Conservation (phyloP, 2,888 invertebrate species). For the Keiferia lycopersicella region DNA sequence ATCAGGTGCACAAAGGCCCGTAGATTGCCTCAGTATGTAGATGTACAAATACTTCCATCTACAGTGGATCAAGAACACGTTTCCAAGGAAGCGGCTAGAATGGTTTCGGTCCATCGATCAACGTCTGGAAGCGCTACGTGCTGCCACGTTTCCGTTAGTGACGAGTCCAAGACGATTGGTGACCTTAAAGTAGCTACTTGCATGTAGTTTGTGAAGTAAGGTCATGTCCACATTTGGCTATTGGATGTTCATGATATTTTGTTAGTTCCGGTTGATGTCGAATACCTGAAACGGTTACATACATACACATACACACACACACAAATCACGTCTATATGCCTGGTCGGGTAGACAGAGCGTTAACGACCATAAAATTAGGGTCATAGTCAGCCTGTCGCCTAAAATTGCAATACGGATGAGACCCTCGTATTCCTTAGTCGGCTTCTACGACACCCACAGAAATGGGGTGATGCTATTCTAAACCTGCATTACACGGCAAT, state of each 20-base stretch:
- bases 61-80: neutral
- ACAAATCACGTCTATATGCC: too few species aligned
- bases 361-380: too few species aligned
- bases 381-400: too few species aligned
- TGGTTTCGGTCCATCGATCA: conserved; percentile 20
- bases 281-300: too few species aligned
- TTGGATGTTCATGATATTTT: neutral
- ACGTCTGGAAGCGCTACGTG: conserved; percentile 12
- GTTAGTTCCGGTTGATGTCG: neutral
- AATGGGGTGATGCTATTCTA: too few species aligned
- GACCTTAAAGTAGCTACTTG: neutral
- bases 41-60: neutral
- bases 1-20: too few species aligned
- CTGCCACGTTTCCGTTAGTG: conserved; percentile 7
- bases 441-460: too few species aligned
- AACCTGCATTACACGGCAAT: too few species aligned
- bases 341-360: too few species aligned
- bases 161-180: neutral
- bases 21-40: neutral
- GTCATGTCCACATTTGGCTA: conserved; percentile 1
- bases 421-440: too few species aligned
- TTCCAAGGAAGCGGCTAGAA: conserved; percentile 18
- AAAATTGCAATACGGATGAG: too few species aligned
- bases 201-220: conserved; percentile 2
- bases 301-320: too few species aligned